These are phyloP conservation scores for Formica exsecta DNA, from an alignment of 1,140 invertebrate species.

Conservation along the genomic window DNA sequence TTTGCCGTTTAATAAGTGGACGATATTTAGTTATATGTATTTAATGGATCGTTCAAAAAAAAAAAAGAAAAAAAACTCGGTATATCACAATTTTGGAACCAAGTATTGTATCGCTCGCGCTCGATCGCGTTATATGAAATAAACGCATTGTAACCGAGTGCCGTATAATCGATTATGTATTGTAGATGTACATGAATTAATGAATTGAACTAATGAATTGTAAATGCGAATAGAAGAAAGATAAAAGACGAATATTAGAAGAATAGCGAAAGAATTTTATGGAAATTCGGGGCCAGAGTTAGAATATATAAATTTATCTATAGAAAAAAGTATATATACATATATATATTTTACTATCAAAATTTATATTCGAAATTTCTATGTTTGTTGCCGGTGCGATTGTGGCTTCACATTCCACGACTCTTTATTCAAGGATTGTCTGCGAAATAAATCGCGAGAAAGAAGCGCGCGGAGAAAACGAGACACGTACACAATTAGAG, in stretches of 20 bases:
- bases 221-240: conserved; percentile 18
- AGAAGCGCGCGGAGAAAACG: background rate
- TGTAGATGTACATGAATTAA: conserved; percentile 63
- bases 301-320: conserved; percentile 80
- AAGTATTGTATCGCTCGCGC: conserved; percentile 33
- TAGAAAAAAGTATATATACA: conserved; percentile 58
- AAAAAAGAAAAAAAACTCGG: background rate
- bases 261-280: conserved; percentile 80
- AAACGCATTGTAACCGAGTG: conserved; percentile 38
- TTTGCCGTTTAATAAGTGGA: conserved; percentile 57
- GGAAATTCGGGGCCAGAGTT: conserved; percentile 85
- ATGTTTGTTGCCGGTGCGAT: conserved; percentile 82
- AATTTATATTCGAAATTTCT: conserved; percentile 87
- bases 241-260: conserved; percentile 59
- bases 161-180: conserved; percentile 47
- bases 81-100: conserved; percentile 56
- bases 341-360: conserved; percentile 86
- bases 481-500: conserved; percentile 56
- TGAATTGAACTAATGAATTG: conserved; percentile 9
- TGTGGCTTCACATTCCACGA: conserved; percentile 86
- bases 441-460: conserved; percentile 41
- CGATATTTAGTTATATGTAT: conserved; percentile 38
- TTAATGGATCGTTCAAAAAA: conserved; percentile 58
- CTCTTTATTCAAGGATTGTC: conserved; percentile 50
- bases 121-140: conserved; percentile 21